Evolutionary conservation across 2,797 vertebrate species (phyloP).

Genomic region (Nannoperca australis): DNA sequence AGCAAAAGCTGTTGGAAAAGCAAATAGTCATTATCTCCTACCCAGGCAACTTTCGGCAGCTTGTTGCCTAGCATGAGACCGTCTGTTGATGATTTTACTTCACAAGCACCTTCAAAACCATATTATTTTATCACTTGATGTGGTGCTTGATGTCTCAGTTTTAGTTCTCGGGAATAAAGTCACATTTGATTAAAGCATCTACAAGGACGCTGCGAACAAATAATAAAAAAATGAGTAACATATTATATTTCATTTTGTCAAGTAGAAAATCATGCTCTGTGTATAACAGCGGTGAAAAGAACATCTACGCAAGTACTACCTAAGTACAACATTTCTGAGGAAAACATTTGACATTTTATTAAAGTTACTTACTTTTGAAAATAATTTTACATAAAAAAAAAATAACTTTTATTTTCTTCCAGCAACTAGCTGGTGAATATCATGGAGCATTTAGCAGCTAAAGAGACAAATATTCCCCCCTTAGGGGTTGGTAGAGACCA

Average conservation of each 20-base stretch:
- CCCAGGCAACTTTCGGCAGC: conserved; percentile 71
- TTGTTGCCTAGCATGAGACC: conserved; percentile 73
- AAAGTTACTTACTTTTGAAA: too few relatives aligned
- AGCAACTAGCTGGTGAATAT: too few relatives aligned
- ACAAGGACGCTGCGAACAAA: conserved; percentile 1
- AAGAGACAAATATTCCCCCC: neutral
- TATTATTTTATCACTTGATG: conserved; percentile 29
- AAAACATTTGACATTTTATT: too few relatives aligned
- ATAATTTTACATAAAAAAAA: too few relatives aligned
- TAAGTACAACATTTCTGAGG: neutral
- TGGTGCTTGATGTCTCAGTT: conserved; percentile 27
- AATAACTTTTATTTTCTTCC: too few relatives aligned
- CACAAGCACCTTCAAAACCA: conserved; percentile 58
- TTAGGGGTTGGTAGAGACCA: too few relatives aligned
- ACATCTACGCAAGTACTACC: neutral
- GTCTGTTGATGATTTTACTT: conserved; percentile 70
- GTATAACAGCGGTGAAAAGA: neutral
- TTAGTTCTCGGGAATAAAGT: conserved; percentile 20
- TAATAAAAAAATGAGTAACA: conserved; percentile 4
- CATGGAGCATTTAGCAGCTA: too few relatives aligned
- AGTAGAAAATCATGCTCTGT: neutral
- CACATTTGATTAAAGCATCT: conserved; percentile 19
- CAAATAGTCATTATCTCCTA: conserved; percentile 77
- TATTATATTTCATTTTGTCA: neutral
- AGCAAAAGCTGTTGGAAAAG: conserved; percentile 75